Percentiles rank a stretch among this genome's conserved stretches.
phyloP scores from a whole-genome alignment of 2,888 invertebrate genomes.

The Mythimna albipuncta region DNA sequence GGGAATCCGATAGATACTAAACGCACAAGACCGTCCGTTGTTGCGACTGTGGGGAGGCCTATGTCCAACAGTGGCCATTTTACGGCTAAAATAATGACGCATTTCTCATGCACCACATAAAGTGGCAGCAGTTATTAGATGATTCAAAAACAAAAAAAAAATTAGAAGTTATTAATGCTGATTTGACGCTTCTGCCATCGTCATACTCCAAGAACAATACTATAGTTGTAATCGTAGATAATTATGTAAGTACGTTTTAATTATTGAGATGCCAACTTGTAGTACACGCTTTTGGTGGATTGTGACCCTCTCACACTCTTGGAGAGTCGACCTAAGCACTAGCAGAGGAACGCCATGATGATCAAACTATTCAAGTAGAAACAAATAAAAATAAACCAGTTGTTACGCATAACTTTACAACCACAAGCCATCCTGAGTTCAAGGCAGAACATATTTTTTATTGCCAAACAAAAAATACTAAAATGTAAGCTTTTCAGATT shows the following conservation, averaged over 20 bases:
- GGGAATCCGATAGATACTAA: too few relatives aligned
- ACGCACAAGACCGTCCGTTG: too few relatives aligned
- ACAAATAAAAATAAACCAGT: background rate
- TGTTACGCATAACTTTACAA: too few relatives aligned
- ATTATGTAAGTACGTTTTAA: background rate
- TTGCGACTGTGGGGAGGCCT: too few relatives aligned
- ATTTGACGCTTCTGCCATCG: background rate
- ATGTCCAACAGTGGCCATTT: too few relatives aligned
- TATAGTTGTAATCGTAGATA: background rate
- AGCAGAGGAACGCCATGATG: background rate
- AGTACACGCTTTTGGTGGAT: background rate
- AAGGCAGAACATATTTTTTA: background rate
- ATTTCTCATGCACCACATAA: too few relatives aligned
- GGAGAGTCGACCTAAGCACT: background rate
- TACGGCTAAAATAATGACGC: too few relatives aligned
- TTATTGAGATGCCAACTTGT: background rate
- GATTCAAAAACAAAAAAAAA: too few relatives aligned
- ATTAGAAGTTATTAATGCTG: too few relatives aligned
- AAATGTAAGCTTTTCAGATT: background rate
- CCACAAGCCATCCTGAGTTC: background rate
- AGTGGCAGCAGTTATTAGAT: too few relatives aligned
- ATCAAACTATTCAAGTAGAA: too few relatives aligned
- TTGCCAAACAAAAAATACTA: background rate
- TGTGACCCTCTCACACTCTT: background rate
- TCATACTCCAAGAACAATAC: background rate